These are phyloP conservation scores for Agrochola macilenta DNA, from an alignment of 2,888 invertebrate genomes.

Conservation along the genomic window DNA sequence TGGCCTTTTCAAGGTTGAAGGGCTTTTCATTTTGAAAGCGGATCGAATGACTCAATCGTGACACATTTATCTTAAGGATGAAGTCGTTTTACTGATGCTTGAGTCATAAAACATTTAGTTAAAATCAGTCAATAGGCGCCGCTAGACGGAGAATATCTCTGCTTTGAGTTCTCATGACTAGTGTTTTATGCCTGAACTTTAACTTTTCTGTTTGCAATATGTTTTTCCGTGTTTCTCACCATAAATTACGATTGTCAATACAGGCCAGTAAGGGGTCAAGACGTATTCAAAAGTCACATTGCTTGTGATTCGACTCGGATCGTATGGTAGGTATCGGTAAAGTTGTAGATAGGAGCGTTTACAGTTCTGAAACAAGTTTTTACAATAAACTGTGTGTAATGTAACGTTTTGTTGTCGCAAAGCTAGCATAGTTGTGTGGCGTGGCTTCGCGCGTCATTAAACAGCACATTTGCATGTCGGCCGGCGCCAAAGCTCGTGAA, in stretches of 20 bases:
- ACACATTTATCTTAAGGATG: slow-evolving; percentile 62
- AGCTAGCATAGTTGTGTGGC: slow-evolving; percentile 76
- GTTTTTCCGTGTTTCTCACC: slow-evolving; percentile 58
- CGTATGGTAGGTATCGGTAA: slow-evolving; percentile 37
- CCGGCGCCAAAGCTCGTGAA: slow-evolving; percentile 89
- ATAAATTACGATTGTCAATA: slow-evolving; percentile 52
- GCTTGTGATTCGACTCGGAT: slow-evolving; percentile 46
- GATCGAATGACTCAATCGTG: slow-evolving; percentile 79
- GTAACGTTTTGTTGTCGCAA: slow-evolving; percentile 68
- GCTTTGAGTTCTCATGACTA: slow-evolving; percentile 35
- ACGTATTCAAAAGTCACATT: slow-evolving; percentile 47
- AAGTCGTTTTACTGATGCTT: slow-evolving; percentile 34
- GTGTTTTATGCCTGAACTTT: slow-evolving; percentile 39
- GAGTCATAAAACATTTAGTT: slow-evolving; percentile 50
- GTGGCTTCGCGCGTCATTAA: slow-evolving; percentile 87
- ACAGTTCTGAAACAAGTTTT: slow-evolving; percentile 56
- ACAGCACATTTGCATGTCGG: slow-evolving; percentile 86
- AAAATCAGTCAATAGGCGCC: slow-evolving; percentile 44
- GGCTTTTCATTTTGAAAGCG: slow-evolving; percentile 74
- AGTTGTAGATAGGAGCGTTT: slow-evolving; percentile 44
- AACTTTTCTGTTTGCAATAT: slow-evolving; percentile 56
- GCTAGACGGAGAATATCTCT: slow-evolving; percentile 21
- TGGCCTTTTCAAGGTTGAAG: slow-evolving; percentile 81
- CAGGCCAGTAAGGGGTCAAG: slow-evolving; percentile 47
- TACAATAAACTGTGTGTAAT: slow-evolving; percentile 69